These are phyloP conservation scores for Yponomeuta cagnagella DNA, from an alignment of 2,888 invertebrate species.

Conservation along the genomic window DNA sequence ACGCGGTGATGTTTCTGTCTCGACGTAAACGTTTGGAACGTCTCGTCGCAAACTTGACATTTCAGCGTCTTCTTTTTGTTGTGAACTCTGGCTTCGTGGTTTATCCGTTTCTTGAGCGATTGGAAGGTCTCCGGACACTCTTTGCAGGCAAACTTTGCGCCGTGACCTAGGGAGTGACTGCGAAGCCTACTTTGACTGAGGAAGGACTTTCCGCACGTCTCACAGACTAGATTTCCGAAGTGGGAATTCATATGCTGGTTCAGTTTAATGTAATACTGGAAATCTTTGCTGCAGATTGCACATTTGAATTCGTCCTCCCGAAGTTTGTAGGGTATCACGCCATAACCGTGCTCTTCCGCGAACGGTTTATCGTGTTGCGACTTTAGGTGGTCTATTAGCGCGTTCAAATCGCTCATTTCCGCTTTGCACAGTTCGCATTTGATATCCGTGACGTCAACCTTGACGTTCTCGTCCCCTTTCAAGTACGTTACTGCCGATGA, in stretches of 20 bases:
- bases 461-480: constrained; percentile 58
- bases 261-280: constrained; percentile 56
- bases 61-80: constrained; percentile 41
- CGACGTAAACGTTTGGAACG: constrained; percentile 44
- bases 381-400: constrained; percentile 44
- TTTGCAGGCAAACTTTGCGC: constrained; percentile 45
- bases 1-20: constrained; percentile 47
- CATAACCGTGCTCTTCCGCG: constrained; percentile 40
- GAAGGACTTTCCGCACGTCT: constrained; percentile 59
- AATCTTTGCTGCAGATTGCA: constrained; percentile 46
- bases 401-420: constrained; percentile 30
- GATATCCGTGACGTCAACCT: constrained; percentile 50
- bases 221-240: constrained; percentile 55
- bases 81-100: constrained; percentile 46
- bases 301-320: constrained; percentile 40
- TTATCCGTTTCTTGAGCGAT: constrained; percentile 41
- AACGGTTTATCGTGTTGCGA: constrained; percentile 36
- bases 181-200: constrained; percentile 50
- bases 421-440: constrained; percentile 41
- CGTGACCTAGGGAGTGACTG: constrained; percentile 49
- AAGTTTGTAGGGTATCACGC: constrained; percentile 54
- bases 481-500: constrained; percentile 53
- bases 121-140: constrained; percentile 46
- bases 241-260: constrained; percentile 68
- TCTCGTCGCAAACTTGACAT: constrained; percentile 50